Percentiles rank a stretch among this genome's conserved stretches.
These are phyloP conservation scores for Pantelozetes paolii DNA, from an alignment of 2,888 invertebrate species.

Conservation along the genomic window DNA sequence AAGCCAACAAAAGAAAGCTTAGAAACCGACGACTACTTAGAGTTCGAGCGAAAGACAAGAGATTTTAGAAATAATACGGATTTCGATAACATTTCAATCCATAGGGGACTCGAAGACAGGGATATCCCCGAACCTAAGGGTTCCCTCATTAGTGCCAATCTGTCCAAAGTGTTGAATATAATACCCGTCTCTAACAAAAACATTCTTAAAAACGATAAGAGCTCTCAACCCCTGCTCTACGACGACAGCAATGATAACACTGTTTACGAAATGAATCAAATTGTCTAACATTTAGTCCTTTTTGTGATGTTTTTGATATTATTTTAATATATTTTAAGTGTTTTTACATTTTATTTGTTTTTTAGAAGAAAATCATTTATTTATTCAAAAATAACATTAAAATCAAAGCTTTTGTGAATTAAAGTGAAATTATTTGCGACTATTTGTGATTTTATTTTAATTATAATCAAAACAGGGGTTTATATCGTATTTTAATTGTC, in stretches of 20 bases:
- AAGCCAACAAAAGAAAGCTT: slow-evolving; percentile 70
- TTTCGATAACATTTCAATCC: slow-evolving; percentile 67
- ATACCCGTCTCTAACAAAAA: slow-evolving; percentile 37
- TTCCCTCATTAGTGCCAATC: slow-evolving; percentile 46
- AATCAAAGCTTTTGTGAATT: no score
- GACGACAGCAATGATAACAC: slow-evolving; percentile 11
- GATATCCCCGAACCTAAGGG: slow-evolving; percentile 46
- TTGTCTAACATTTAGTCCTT: not conserved
- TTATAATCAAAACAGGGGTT: no score
- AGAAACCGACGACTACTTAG: slow-evolving; percentile 70
- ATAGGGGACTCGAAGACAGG: slow-evolving; percentile 72
- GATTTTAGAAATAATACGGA: slow-evolving; percentile 20
- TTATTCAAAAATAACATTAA: no score
- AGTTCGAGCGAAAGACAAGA: slow-evolving; percentile 52
- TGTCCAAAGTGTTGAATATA: slow-evolving; percentile 44
- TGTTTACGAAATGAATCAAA: slow-evolving; percentile 26
- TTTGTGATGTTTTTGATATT: not conserved
- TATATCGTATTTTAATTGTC: no score
- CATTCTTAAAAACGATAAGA: slow-evolving; percentile 33
- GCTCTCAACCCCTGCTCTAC: slow-evolving; percentile 22
- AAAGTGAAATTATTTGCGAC: no score
- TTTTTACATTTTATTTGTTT: no score
- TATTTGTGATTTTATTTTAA: no score
- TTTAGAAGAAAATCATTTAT: no score
- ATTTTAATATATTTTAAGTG: not conserved